Conservation (phyloP, 1,140 invertebrate species). For the Manduca sexta region DNA sequence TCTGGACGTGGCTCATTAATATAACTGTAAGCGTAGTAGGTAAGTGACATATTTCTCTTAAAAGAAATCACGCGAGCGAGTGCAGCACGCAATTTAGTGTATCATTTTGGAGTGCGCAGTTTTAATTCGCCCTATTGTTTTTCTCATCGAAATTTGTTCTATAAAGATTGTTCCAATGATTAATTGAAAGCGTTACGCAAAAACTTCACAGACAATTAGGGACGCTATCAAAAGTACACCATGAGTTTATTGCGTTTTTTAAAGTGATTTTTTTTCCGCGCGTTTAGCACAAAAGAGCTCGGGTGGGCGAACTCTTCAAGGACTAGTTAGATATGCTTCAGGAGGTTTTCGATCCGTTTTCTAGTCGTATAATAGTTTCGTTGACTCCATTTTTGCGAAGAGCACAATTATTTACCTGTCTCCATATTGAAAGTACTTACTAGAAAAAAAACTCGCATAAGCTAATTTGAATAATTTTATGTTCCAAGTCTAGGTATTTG, state of each 20-base stretch:
- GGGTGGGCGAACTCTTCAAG: conserved; percentile 62
- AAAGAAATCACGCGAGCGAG: neutral
- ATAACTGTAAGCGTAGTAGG: conserved; percentile 11
- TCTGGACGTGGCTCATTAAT: conserved; percentile 5
- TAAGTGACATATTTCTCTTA: conserved; percentile 3
- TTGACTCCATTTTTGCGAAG: too few relatives aligned
- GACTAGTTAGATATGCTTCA: conserved; percentile 55
- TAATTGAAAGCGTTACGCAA: conserved; percentile 35
- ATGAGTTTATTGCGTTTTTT: conserved; percentile 40
- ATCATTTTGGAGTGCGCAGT: neutral
- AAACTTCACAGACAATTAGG: conserved; percentile 54
- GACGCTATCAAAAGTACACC: conserved; percentile 36
- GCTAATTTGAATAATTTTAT: conserved; percentile 26
- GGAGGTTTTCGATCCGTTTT: conserved; percentile 32
- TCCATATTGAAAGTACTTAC: conserved; percentile 2
- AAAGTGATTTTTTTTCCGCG: conserved; percentile 30
- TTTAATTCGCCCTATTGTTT: too few relatives aligned
- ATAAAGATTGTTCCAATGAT: conserved; percentile 33
- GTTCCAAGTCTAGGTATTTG: conserved; percentile 16
- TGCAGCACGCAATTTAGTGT: neutral
- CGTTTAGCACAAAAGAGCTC: conserved; percentile 42
- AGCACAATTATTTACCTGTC: too few relatives aligned
- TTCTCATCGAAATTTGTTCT: neutral
- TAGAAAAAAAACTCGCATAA: conserved; percentile 11
- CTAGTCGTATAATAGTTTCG: neutral